Percentiles rank a stretch among this genome's conserved stretches.
phyloP scores from a whole-genome alignment of 2,113 vertebrate species.

The Sigmodon hispidus region DNA sequence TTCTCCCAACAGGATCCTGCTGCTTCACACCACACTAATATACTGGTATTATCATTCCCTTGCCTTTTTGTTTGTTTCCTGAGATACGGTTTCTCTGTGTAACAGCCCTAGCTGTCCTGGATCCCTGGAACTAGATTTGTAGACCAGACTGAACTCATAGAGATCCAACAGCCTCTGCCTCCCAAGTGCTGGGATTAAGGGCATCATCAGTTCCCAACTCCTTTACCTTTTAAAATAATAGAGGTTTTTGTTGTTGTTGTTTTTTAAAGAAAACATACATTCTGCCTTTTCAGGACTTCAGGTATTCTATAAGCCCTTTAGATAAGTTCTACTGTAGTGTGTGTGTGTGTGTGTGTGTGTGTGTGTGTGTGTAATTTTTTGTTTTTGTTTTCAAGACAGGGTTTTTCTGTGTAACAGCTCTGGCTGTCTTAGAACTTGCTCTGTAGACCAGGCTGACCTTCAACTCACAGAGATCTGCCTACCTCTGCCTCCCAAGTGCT shows the following conservation, averaged over 20 bases:
- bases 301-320: not conserved
- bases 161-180: not conserved
- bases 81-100: not conserved
- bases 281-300: not conserved
- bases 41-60: not conserved
- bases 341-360: not conserved
- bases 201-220: not conserved
- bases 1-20: not conserved
- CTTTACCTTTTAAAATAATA: not conserved
- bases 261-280: not conserved
- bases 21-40: not conserved
- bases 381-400: not conserved
- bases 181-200: not conserved
- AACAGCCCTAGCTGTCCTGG: not conserved
- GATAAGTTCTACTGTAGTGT: not conserved
- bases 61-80: not conserved
- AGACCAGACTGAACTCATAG: not conserved
- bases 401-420: not conserved
- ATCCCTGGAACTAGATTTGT: not conserved
- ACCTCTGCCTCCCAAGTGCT: not conserved
- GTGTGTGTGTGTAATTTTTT: not conserved
- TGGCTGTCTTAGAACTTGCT: not conserved
- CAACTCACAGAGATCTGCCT: not conserved
- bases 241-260: not conserved
- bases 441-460: not conserved